Base-by-base conservation (phyloP, 1,140 invertebrate species). In the Drosophila neocordata region DNA sequence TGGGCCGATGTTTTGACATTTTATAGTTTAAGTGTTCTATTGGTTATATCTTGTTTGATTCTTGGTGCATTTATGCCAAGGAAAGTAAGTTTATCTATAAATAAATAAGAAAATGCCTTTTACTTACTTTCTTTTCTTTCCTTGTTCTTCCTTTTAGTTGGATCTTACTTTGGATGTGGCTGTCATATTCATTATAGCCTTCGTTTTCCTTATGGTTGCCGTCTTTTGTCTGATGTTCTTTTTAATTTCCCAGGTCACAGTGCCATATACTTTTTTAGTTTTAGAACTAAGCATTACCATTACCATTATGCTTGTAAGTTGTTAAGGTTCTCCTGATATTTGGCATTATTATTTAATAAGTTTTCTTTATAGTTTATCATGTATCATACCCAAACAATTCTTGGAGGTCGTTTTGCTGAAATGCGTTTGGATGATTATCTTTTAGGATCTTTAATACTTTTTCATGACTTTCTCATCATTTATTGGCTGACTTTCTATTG, bases 401-500 rank as follows among this genome's bases (percentile, higher is more conserved):
- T 65, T 65, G 85, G 85, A 0, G 56, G 62, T 44, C 74, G 85
- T 2, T 89, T 79, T 13, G 85, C 78, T 0, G 87, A 89, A 61
- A 89, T 89, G 85, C 72, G 78, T 0, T 24, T 83, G 1, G 71
- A 83, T 13, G 88, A 90, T 2, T 68, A 27, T 6, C 15, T 69
- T 5, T 34, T 87, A 22, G 87, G 48, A 9, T 79, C 88, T 0
- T 27, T 90, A 0, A 87, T 90, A 38, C 59, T 90, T 0, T 90
- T 89, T 12, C 82, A 90, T 18, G 87, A 90, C 52, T 80, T 90
- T 20, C 74, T 79, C 7, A 65, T 90, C 6, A 71, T 90, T 8
- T 82, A 65, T 41, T 90, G 88, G 82, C n/a, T 89, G 15, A 82
- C 87, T 1, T 83, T 80, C 41, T 87, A 71, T 15, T 77, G 70